Evolutionary conservation across 2,797 vertebrate genomes (phyloP).

Genomic region (Knipowitschia caucasica): DNA sequence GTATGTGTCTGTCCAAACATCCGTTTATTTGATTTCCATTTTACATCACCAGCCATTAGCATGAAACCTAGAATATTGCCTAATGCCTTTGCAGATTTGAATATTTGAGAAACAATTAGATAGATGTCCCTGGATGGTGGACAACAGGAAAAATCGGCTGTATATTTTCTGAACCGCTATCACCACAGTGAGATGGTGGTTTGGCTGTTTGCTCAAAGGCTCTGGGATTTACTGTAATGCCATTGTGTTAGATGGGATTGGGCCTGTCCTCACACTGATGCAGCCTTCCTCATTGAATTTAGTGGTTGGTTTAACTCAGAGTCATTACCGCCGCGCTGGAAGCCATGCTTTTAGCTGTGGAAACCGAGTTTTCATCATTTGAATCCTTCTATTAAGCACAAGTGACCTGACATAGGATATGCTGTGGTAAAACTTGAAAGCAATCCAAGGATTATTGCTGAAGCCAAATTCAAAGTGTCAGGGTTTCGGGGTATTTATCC

Average conservation of each 20-base stretch:
- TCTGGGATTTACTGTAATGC: conserved; percentile 71
- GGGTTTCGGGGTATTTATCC: conserved; percentile 15
- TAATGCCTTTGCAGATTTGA: too few relatives aligned
- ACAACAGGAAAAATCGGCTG: background rate
- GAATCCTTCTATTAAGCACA: conserved; percentile 43
- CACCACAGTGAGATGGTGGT: conserved; percentile 38
- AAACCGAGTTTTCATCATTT: conserved; percentile 28
- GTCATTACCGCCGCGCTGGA: conserved; percentile 42
- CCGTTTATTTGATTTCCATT: too few relatives aligned
- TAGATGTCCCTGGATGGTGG: background rate
- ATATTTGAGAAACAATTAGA: background rate
- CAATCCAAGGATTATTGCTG: conserved; percentile 30
- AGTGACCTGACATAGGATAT: conserved; percentile 24
- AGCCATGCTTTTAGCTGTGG: conserved; percentile 34
- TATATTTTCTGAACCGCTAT: conserved; percentile 12
- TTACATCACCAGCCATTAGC: too few relatives aligned
- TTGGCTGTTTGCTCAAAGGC: conserved; percentile 62
- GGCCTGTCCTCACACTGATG: conserved; percentile 63
- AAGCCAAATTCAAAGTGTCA: conserved; percentile 18
- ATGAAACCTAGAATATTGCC: too few relatives aligned
- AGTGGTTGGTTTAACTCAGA: conserved; percentile 35
- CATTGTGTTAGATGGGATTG: conserved; percentile 70
- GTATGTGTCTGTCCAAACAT: too few relatives aligned
- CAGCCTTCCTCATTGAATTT: conserved; percentile 54
- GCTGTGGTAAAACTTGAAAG: conserved; percentile 8